These are phyloP conservation scores for Trachops cirrhosus DNA, from an alignment of 2,797 vertebrate species.

Conservation along the genomic window DNA sequence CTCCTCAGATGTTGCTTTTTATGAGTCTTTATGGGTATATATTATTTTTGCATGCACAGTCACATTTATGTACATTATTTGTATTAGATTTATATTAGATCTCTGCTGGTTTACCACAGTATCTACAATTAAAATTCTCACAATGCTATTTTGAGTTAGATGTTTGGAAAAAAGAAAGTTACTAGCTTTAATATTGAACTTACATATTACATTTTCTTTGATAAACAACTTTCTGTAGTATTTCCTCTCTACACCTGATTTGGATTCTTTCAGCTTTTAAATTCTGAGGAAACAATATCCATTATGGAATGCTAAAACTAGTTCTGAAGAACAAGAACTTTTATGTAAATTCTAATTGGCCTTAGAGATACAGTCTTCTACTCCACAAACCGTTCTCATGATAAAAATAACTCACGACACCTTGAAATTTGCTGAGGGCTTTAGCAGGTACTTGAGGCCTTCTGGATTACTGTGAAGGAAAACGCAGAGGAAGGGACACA, in stretches of 20 bases:
- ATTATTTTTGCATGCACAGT: neutral
- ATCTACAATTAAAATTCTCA: neutral
- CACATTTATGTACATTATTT: neutral
- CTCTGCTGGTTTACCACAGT: neutral
- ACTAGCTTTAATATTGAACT: neutral
- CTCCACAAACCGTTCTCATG: neutral
- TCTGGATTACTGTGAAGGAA: neutral
- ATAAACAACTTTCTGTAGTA: neutral
- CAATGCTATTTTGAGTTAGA: neutral
- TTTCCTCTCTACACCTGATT: neutral
- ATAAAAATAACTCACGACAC: neutral
- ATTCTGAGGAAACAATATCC: neutral
- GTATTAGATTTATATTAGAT: neutral
- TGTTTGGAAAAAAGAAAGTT: constrained; percentile 13
- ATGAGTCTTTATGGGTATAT: neutral
- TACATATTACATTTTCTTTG: neutral
- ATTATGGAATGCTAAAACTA: neutral
- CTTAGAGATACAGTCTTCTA: neutral
- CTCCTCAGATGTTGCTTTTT: neutral
- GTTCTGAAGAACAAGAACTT: neutral
- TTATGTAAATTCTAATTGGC: neutral
- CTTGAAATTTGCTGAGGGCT: neutral
- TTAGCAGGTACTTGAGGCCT: neutral
- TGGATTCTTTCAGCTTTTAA: neutral
- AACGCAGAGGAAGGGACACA: neutral